Base-by-base conservation (phyloP, 2,888 invertebrate species). In the Parnassius apollo region DNA sequence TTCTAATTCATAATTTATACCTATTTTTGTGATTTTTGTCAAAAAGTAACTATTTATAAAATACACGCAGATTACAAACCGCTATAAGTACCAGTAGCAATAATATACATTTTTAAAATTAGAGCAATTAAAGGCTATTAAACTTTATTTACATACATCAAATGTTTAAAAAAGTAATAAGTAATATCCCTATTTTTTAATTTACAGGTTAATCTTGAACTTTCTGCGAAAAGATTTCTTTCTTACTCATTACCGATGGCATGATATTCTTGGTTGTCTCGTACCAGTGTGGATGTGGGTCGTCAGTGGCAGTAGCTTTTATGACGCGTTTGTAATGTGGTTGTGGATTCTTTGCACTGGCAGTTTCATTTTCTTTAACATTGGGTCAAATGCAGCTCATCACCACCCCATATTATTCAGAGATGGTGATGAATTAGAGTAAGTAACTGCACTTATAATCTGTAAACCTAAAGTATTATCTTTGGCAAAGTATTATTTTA, bases 351-450 rank as follows among this genome's bases (percentile, higher is more conserved):
- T 93, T n/a, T 72, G 93, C 18, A 77, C 92, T 0, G 90, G 85
- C 0, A 95, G 96, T 71, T 92, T 94, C 46, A 74, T 92, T 1
- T 95, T 96, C 76, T 90, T 86, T 3, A 72, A 89, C 1, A 93
- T 96, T 66, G 96, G 95, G 2, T 72, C 95, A 1, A 96, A 94
- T 75, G 96, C 96, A 4, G 96, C 95, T 0, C 97, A 97, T 83
- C 96, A 97, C 78, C 96, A 96, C 81, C 96, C 96, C 0, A 93
- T 95, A 61, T 94, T 95, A 56, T 95, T 95, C 75, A 96, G 96
- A 76, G 96, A 96, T 75, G 96, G 96, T 1, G 96, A 97, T 80
- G 83, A 93, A 69, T 88, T 93, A 51, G 92, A 93, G 95, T 95
- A 84, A 70, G 68, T 70, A 44, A 10, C 2, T 1, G 2, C 25